Evolutionary conservation across 2,797 vertebrate species (phyloP), one percentile per base, ranked within the genome.

Genomic region (Pachyuromys duprasi): DNA sequence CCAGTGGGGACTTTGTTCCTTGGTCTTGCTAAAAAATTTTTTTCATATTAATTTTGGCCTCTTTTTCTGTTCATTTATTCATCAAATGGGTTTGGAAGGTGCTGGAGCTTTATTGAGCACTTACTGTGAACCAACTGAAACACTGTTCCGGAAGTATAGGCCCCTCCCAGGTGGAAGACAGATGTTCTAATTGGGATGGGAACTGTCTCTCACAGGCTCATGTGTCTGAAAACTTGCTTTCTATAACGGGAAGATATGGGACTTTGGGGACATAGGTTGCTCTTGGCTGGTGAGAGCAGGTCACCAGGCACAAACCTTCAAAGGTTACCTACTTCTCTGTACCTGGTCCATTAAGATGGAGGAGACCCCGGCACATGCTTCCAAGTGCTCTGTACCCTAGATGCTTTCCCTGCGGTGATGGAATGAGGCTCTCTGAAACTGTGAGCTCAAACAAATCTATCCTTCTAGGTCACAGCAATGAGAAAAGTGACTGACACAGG

Each of bases 11-110:
- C 11, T 88, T 81, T 72, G 57, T 55, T 39, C 57, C 89, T 90
- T n/a, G 67, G 9, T 15, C 17, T 78, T n/a, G 67, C 65, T 69
- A 17, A 53, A 4, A 17, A 53, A 4, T 49, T n/a, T 75, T 15
- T 22, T 55, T 36, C 20, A 55, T 67, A 15, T 60, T 20, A 76
- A 63, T 55, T 75, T 89, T 86, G 82, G 79, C 24, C 80, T 94
- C 24, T 86, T 69, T 90, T 90, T 57, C 65, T 94, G 49, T 63
- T 36, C 63, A n/a, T 67, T 49, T 17, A 39, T 63, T 86, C n/a
- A 74, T 78, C 62, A 20, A 65, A 63, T 22, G 45, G 39, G 88
- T 55, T 78, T 74, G n/a, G 65, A 75, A 45, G 89, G 45, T 3
- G 9, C 57, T 6, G 3, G 3, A 2, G 53, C 57, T 89, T 87